Percentiles rank a stretch among this genome's conserved stretches.
These are phyloP conservation scores for Xenopus borealis DNA, from an alignment of 2,113 vertebrate genomes.

Conservation along the genomic window DNA sequence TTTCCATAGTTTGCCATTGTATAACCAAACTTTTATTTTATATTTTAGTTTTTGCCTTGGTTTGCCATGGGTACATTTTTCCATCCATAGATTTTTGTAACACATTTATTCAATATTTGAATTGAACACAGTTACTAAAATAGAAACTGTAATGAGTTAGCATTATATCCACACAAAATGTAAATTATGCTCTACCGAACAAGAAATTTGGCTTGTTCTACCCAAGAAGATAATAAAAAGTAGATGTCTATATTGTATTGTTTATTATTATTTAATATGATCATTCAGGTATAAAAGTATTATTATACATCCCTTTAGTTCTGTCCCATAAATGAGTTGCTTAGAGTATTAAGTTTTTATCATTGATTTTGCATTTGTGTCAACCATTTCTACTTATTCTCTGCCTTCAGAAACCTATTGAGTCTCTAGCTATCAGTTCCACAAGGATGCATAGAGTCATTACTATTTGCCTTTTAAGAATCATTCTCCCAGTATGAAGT, in stretches of 20 bases:
- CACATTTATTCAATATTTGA: no score
- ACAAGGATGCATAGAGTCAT: conserved; percentile 31
- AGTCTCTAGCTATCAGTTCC: conserved; percentile 24
- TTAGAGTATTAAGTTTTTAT: conserved; percentile 22
- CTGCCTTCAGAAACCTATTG: background rate
- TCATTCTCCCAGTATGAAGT: conserved; percentile 16
- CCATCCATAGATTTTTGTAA: no score
- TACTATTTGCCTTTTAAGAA: conserved; percentile 24
- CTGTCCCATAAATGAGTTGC: background rate
- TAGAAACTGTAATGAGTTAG: no score
- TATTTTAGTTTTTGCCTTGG: no score
- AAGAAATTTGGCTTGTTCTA: conserved; percentile 18
- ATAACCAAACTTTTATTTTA: no score
- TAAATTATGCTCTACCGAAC: background rate
- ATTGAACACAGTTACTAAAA: no score
- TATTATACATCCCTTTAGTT: conserved; percentile 1
- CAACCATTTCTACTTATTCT: conserved; percentile 28
- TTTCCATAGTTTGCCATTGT: no score
- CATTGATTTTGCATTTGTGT: conserved; percentile 32
- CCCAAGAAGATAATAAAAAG: background rate
- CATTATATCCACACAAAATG: no score
- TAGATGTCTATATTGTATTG: background rate
- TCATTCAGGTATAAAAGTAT: background rate
- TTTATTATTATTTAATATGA: conserved; percentile 11
- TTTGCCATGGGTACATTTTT: no score